Conservation (phyloP, 2,888 invertebrate species). For the Hyles lineata region DNA sequence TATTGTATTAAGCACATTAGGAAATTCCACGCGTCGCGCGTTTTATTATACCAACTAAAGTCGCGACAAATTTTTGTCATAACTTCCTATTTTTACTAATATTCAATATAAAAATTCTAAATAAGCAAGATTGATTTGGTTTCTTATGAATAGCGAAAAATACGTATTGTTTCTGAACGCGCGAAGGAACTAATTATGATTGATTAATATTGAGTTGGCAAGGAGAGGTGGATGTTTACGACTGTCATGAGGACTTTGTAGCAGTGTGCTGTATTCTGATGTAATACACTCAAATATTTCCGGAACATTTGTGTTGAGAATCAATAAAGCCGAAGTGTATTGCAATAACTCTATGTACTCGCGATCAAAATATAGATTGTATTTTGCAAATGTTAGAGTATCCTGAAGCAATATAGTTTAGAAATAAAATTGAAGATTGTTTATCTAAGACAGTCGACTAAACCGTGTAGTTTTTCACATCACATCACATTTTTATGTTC, state of each 20-base stretch:
- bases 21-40: conserved; percentile 32
- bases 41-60: conserved; percentile 48
- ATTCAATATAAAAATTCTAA: background rate
- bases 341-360: too few relatives aligned
- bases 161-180: background rate
- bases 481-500: too few relatives aligned
- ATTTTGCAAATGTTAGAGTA: too few relatives aligned
- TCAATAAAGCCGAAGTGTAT: too few relatives aligned
- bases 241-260: background rate
- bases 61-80: conserved; percentile 26
- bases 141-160: background rate
- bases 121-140: background rate
- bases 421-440: too few relatives aligned
- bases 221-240: background rate
- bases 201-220: conserved; percentile 22
- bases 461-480: too few relatives aligned
- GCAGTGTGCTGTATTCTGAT: background rate
- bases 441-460: too few relatives aligned
- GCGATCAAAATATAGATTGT: too few relatives aligned
- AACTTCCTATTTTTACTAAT: background rate
- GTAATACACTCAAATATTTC: background rate
- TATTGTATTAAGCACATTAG: conserved; percentile 49
- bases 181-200: conserved; percentile 4
- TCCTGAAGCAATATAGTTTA: too few relatives aligned
- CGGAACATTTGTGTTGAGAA: too few relatives aligned